Percentiles rank a stretch among this genome's conserved stretches.
These are phyloP conservation scores for Nebria brevicollis DNA, from an alignment of 2,888 invertebrate species.

Conservation along the genomic window DNA sequence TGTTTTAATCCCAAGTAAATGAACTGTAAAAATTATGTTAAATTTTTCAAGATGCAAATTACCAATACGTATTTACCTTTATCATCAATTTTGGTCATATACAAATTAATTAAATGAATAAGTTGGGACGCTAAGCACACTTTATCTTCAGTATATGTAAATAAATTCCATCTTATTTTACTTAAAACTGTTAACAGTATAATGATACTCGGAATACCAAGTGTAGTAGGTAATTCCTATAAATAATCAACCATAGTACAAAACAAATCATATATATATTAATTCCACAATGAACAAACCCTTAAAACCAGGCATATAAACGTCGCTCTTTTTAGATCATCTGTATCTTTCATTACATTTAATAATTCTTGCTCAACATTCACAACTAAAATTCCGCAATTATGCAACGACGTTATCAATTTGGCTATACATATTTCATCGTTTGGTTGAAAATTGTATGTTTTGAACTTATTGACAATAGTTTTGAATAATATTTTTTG, in stretches of 20 bases:
- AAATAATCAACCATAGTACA: slow-evolving; percentile 18
- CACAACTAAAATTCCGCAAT: slow-evolving; percentile 16
- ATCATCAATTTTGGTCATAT: background rate
- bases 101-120: slow-evolving; percentile 27
- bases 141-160: slow-evolving; percentile 35
- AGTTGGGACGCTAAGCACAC: slow-evolving; percentile 18
- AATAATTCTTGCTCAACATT: slow-evolving; percentile 29
- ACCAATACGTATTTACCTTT: no score
- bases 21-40: slow-evolving; percentile 20
- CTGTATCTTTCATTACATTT: slow-evolving; percentile 24
- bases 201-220: slow-evolving; percentile 22
- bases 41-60: no score
- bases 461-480: slow-evolving; percentile 32
- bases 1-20: slow-evolving; percentile 15
- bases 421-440: slow-evolving; percentile 31
- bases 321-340: slow-evolving; percentile 29
- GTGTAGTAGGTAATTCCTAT: slow-evolving; percentile 22
- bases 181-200: slow-evolving; percentile 11
- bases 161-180: slow-evolving; percentile 37
- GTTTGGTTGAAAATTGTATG: slow-evolving; percentile 15
- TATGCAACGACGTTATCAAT: slow-evolving; percentile 17
- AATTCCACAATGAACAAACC: slow-evolving; percentile 7
- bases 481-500: slow-evolving; percentile 29
- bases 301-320: slow-evolving; percentile 29
- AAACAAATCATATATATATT: background rate